Evolutionary conservation across 1,140 invertebrate genomes (phyloP).

Genomic region (Probaryconus sp.): DNA sequence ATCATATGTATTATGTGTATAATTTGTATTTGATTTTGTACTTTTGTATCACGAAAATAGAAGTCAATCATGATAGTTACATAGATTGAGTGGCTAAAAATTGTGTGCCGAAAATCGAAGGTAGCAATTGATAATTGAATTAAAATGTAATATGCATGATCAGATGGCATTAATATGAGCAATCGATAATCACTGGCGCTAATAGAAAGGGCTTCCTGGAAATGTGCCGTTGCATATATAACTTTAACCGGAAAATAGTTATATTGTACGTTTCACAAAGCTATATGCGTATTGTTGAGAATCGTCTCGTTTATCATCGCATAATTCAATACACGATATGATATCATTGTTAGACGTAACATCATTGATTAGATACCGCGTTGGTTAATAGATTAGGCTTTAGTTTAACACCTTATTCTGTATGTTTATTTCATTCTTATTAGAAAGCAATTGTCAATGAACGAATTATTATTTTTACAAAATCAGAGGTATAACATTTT

Average conservation of each 20-base stretch:
- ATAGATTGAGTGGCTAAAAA: too few species aligned
- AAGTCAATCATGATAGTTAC: too few species aligned
- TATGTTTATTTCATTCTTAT: too few species aligned
- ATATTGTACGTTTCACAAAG: constrained; percentile 56
- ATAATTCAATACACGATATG: constrained; percentile 46
- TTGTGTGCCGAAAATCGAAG: too few species aligned
- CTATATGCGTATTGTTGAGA: constrained; percentile 52
- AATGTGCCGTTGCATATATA: constrained; percentile 49
- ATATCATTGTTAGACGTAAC: constrained; percentile 49
- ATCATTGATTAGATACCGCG: constrained; percentile 44
- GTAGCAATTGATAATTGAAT: constrained; percentile 54
- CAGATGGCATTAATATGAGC: constrained; percentile 52
- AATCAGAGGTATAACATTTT: too few species aligned
- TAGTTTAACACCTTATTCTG: too few species aligned
- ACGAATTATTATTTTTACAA: too few species aligned
- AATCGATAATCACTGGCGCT: constrained; percentile 56
- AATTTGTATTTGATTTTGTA: too few species aligned
- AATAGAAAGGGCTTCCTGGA: constrained; percentile 59
- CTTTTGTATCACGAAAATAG: too few species aligned
- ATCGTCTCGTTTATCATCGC: constrained; percentile 58
- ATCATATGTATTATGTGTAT: too few species aligned
- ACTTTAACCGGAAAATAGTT: constrained; percentile 61
- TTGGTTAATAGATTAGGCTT: constrained; percentile 7
- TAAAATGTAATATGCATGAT: constrained; percentile 49
- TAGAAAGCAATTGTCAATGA: too few species aligned